Evolutionary conservation across 1,140 invertebrate species (phyloP).

Genomic region (Dreissena polymorpha): DNA sequence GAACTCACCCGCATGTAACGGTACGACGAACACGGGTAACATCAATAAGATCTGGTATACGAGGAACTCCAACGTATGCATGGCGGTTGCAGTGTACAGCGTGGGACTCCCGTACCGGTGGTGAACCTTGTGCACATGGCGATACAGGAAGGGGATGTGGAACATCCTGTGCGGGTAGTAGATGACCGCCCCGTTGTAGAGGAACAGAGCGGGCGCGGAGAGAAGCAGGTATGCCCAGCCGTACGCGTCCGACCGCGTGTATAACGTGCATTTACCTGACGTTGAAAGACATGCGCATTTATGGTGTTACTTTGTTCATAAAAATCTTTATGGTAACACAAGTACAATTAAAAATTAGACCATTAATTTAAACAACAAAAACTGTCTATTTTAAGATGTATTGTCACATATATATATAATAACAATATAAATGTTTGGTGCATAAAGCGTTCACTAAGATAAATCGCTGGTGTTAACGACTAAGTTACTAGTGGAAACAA

Average conservation of each 20-base stretch:
- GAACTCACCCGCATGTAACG: no score
- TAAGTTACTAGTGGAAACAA: no score
- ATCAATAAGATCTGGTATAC: constrained; percentile 57
- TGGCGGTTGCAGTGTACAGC: constrained; percentile 86
- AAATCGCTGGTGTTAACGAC: no score
- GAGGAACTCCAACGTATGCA: constrained; percentile 84
- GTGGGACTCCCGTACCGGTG: constrained; percentile 89
- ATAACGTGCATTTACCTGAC: constrained; percentile 83
- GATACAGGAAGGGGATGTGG: constrained; percentile 86
- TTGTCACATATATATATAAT: no score
- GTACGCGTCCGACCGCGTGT: constrained; percentile 84
- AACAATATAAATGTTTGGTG: no score
- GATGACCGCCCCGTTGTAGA: constrained; percentile 84
- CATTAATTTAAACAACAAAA: no score
- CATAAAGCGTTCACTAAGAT: no score
- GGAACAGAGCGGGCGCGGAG: constrained; percentile 58
- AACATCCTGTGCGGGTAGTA: constrained; percentile 86
- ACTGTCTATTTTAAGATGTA: no score
- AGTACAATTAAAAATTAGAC: no score
- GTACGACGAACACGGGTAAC: constrained; percentile 59
- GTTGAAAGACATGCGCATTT: no score
- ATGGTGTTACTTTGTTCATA: no score
- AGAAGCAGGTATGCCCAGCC: constrained; percentile 82
- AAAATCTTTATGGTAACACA: no score
- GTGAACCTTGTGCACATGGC: constrained; percentile 87